Evolutionary conservation across 2,797 vertebrate species (phyloP), one percentile per base, ranked within the genome.

Genomic region (Adrianichthys oophorus): DNA sequence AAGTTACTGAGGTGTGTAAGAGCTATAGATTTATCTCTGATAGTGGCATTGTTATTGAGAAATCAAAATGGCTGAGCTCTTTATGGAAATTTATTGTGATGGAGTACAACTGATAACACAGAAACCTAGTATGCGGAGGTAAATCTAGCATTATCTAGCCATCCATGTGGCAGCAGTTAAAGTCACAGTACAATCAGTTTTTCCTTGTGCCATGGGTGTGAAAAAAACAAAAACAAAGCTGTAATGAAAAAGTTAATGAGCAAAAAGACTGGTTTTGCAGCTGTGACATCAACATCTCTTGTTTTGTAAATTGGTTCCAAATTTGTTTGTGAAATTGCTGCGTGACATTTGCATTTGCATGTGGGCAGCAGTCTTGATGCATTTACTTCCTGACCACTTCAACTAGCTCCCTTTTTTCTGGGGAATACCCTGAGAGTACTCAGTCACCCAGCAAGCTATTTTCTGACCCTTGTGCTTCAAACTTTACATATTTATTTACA

Each of bases 1-100:
- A 61, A 61, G 32, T 41, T 7, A n/a, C n/a, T 4, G 29, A 67
- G 72, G 59, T 68, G 3, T 51, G 65, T 48, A 56, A 26, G 56
- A 56, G 23, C 50, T 52, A 21, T 23, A 65, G 49, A 65, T 78
- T 71, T 62, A 64, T 72, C 41, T 72, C 13, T 2, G 18, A 63
- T 48, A 24, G 21, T 32, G 60, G 19, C 42, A 7, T 26, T 62
- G 19, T 46, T 64, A 56, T 55, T 14, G 26, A 56, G 47, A 52
- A 68, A 56, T 67, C 37, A 15, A 15, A 46, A 41, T 13, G 47
- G 4, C 51, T 54, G 63, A 56, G 54, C 63, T 46, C 4, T 60
- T 62, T 7, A 16, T 51, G 15, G 41, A 18, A 55, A 59, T 41
- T 64, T 47, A 49, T 0, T 23, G 43, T 44, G 42, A 51, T 18